Evolutionary conservation across 2,888 invertebrate genomes (phyloP), one percentile per base, ranked within the genome.

Genomic region (Pharmacophagus antenor): DNA sequence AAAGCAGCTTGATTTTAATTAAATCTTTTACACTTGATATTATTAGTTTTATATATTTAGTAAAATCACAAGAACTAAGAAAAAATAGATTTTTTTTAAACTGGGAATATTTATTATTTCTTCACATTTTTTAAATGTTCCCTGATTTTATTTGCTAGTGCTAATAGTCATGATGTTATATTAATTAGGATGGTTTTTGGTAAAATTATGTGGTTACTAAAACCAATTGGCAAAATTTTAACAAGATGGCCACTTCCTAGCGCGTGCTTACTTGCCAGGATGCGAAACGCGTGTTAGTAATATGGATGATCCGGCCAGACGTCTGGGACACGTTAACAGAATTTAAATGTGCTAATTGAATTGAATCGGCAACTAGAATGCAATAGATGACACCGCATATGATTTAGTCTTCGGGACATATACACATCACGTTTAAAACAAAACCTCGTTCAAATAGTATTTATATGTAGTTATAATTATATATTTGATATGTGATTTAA

Each of bases 271-370:
- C 66, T 65, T 64, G 72, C 77, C 87, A 84, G 88, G 86, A 88
- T 84, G 79, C 77, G 75, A 72, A 73, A 76, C 65, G 79, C 80
- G 81, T 84, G 77, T 68, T 77, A 73, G 78, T 76, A 82, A 82
- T 86, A 86, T 79, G 84, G 82, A 83, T 84, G 80, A 85, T 85
- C 83, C 80, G 76, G 73, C 72, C 79, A 84, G 85, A 82, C 85
- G 75, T 74, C 71, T 70, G 65, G 70, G 70, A 67, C 68, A 70
- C 84, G 82, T 79, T 77, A 78, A 80, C 76, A 80, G 89, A 89
- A 88, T 89, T 81, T 81, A 80, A 88, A 89, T 83, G 69, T 69
- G 62, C 80, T 83, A 72, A 85, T 86, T 88, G 82, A 81, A 84
- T 85, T 82, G 80, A 85, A 85, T 84, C 68, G 73, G 70, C 77